These are phyloP conservation scores for Hydrotaea diabolus DNA, from an alignment of 2,888 invertebrate genomes.

Conservation along the genomic window DNA sequence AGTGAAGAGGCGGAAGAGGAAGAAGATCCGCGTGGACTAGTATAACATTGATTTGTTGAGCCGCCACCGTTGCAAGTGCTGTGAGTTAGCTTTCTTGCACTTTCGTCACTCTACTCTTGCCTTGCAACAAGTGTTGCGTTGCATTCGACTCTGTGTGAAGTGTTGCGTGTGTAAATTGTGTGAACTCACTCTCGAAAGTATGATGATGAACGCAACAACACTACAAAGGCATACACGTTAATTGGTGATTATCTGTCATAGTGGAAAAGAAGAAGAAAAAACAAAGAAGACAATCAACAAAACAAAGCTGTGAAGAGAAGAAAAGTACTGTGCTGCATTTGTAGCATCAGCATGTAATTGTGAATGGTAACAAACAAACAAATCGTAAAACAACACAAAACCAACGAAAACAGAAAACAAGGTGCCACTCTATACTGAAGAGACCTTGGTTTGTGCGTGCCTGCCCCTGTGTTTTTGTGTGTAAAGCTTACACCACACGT, in stretches of 20 bases:
- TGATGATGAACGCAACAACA: slow-evolving; percentile 22
- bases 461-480: no score
- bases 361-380: slow-evolving; percentile 30
- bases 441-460: neutral
- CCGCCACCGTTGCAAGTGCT: neutral
- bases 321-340: slow-evolving; percentile 26
- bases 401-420: neutral
- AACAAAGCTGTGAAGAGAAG: slow-evolving; percentile 32
- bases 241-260: slow-evolving; percentile 69
- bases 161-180: slow-evolving; percentile 64
- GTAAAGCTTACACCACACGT: slow-evolving; percentile 1
- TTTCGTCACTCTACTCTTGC: neutral
- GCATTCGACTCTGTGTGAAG: slow-evolving; percentile 52
- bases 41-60: slow-evolving; percentile 56
- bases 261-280: slow-evolving; percentile 37
- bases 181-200: slow-evolving; percentile 58
- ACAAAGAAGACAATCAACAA: slow-evolving; percentile 21
- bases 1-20: neutral
- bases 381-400: slow-evolving; percentile 39
- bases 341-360: slow-evolving; percentile 21
- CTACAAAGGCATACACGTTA: slow-evolving; percentile 59
- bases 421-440: neutral
- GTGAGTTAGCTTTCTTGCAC: neutral
- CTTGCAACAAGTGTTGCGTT: slow-evolving; percentile 37
- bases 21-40: slow-evolving; percentile 42